Evolutionary conservation across 2,888 invertebrate genomes (phyloP), one percentile per base, ranked within the genome.

Genomic region (Diarsia rubi): DNA sequence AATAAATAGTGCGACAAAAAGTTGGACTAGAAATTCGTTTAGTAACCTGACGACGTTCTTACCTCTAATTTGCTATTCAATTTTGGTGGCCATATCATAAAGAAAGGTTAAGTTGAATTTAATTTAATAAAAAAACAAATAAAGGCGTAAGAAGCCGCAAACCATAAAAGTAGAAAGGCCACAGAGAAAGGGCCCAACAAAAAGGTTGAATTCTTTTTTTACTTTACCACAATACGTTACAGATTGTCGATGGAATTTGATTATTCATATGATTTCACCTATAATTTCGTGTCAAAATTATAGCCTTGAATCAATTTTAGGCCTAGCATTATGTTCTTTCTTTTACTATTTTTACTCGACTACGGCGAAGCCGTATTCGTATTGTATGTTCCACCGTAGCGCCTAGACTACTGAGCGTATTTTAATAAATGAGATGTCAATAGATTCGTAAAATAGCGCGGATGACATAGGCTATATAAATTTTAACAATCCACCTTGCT

Each of bases 211-310:
- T 86, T 86, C 86, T 91, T 92, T 80, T 82, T 82, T 91, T 91
- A 83, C 88, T 90, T 91, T 89, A 91, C 89, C 89, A 91, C 91
- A 92, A 91, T 92, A 91, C 91, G 88, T 91, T 91, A 91, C 89
- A 91, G 90, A 91, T 92, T 90, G 90, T 91, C 89, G 87, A 81
- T 84, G 82, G 81, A 87, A 86, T 90, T 84, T 87, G 89, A 83
- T 88, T 88, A 90, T 92, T 91, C 90, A 89, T 91, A 88, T 86
- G 90, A 93, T 93, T 94, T 92, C 93, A 92, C 92, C 90, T 92
- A 90, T 93, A 92, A 93, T 93, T 93, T 92, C 78, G 85, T 86
- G 77, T 85, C 84, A 86, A 92, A 93, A 93, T 94, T 92, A 91
- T 88, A 88, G 90, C 83, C 84, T 91, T 89, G 83, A 75, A 88